phyloP scores from a whole-genome alignment of 2,888 invertebrate genomes.

The Anthophora plumipes region DNA sequence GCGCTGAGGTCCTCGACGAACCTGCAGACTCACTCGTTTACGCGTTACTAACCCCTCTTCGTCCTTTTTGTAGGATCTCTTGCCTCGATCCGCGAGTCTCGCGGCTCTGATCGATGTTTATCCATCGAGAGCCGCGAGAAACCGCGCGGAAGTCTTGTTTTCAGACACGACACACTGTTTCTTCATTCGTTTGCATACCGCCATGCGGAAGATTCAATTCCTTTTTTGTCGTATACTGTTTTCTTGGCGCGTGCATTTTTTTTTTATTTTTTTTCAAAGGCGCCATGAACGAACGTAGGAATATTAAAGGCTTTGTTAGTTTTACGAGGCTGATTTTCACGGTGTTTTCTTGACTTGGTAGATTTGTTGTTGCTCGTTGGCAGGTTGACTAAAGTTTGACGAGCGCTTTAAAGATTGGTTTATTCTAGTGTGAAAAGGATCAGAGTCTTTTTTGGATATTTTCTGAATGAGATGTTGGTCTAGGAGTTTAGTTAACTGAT shows the following conservation, averaged over 20 bases:
- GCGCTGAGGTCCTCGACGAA: constrained; percentile 51
- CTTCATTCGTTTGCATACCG: constrained; percentile 38
- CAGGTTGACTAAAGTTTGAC: background rate
- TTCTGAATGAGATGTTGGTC: background rate
- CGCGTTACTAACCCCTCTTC: background rate
- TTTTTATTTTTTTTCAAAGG: constrained; percentile 2
- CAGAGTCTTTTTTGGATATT: background rate
- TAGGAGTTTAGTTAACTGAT: no score
- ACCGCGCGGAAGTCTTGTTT: constrained; percentile 24
- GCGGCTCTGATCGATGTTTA: constrained; percentile 43
- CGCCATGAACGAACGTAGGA: background rate
- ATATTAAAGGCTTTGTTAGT: background rate
- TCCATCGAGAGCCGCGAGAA: constrained; percentile 21
- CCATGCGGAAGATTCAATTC: constrained; percentile 4
- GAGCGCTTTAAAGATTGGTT: background rate
- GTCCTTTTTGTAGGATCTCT: constrained; percentile 28
- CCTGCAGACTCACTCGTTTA: constrained; percentile 69
- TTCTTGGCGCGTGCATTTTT: background rate
- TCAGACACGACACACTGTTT: constrained; percentile 12
- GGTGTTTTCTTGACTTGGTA: background rate
- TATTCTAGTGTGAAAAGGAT: background rate
- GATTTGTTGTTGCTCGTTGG: constrained; percentile 13
- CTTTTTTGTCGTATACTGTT: constrained; percentile 1
- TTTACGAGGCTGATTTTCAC: constrained; percentile 5
- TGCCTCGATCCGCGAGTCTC: constrained; percentile 11